Evolutionary conservation across 2,113 vertebrate genomes (phyloP).

Genomic region (Dolichallabes microphthalmus): DNA sequence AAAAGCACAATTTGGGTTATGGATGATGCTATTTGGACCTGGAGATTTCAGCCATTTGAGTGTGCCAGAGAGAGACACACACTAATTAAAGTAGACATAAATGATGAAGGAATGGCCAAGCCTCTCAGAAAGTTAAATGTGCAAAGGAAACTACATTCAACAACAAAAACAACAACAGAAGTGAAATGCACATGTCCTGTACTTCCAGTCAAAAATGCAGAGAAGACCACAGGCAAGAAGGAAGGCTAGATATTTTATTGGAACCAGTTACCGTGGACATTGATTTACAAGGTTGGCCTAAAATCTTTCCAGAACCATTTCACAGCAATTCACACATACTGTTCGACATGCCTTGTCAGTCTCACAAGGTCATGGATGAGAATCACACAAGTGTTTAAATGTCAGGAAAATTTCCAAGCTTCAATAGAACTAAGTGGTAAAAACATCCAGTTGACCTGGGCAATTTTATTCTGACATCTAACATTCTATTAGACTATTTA

Average conservation of each 20-base stretch:
- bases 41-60: slow-evolving; percentile 21
- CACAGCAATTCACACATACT: background rate
- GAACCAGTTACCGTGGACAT: background rate
- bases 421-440: background rate
- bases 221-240: background rate
- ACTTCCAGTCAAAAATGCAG: background rate
- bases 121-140: background rate
- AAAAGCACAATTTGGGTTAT: slow-evolving; percentile 24
- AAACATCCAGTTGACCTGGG: no score
- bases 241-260: background rate
- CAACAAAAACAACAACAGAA: background rate
- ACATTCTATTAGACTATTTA: background rate
- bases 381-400: background rate
- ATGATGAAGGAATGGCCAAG: slow-evolving; percentile 14
- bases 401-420: background rate
- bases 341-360: background rate
- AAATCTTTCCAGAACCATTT: background rate
- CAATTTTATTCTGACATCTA: background rate
- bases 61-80: slow-evolving; percentile 21
- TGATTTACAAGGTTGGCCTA: background rate
- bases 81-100: slow-evolving; percentile 25
- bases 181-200: no score
- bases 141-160: background rate
- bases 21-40: slow-evolving; percentile 28
- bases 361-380: background rate